phyloP scores from a whole-genome alignment of 2,888 invertebrate species.

The Xanthostigma xanthostigma region DNA sequence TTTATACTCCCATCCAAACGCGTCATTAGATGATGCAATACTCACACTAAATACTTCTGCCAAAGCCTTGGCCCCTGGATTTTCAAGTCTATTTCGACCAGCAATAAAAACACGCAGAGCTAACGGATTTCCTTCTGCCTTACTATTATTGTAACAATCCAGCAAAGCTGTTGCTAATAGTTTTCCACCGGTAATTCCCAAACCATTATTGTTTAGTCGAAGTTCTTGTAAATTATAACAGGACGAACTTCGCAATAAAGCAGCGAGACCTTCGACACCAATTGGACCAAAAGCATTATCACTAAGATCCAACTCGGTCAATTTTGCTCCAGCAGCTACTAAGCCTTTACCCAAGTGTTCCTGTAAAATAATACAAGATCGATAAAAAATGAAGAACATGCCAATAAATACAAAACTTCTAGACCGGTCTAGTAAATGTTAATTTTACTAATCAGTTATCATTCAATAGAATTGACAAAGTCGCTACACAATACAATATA shows the following conservation, averaged over 20 bases:
- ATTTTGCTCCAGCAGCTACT: slow-evolving; percentile 58
- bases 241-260: slow-evolving; percentile 64
- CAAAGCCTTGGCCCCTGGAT: slow-evolving; percentile 77
- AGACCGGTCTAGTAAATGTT: no score
- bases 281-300: slow-evolving; percentile 97
- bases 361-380: slow-evolving; percentile 22
- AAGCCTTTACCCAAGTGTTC: slow-evolving; percentile 65
- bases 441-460: no score
- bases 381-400: not conserved
- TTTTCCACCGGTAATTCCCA: slow-evolving; percentile 80
- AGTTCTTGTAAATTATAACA: slow-evolving; percentile 74
- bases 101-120: slow-evolving; percentile 73
- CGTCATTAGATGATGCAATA: slow-evolving; percentile 7
- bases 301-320: slow-evolving; percentile 80
- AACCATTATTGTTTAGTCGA: slow-evolving; percentile 84
- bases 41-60: slow-evolving; percentile 66
- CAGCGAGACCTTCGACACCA: slow-evolving; percentile 76
- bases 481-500: not conserved
- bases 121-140: slow-evolving; percentile 50
- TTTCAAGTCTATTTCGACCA: slow-evolving; percentile 88
- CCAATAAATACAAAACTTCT: no score
- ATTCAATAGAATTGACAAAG: no score
- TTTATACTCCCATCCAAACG: no score
- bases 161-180: slow-evolving; percentile 64
- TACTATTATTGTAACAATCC: slow-evolving; percentile 50